Evolutionary conservation across 2,113 vertebrate genomes (phyloP).

Genomic region (Gopherus flavomarginatus): DNA sequence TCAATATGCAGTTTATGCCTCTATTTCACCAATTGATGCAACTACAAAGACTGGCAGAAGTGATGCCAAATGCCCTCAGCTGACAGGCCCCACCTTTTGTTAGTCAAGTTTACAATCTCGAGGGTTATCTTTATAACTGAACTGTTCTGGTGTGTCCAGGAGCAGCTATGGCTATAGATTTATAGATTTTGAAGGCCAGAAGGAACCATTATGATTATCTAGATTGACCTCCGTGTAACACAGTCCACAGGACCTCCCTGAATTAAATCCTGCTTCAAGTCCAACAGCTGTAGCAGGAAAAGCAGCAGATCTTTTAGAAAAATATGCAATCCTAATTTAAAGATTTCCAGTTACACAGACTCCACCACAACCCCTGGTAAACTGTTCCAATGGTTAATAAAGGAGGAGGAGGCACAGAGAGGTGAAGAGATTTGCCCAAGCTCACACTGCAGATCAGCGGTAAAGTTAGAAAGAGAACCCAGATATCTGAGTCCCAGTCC

Average conservation of each 20-base stretch:
- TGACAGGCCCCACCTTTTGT: not conserved
- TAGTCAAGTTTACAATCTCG: not conserved
- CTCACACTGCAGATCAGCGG: not conserved
- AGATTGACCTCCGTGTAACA: not conserved
- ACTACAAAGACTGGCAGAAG: not conserved
- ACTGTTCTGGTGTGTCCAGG: rapidly evolving
- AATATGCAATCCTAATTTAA: not conserved
- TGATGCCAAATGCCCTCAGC: not conserved
- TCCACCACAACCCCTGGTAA: not conserved
- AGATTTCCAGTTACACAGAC: not conserved
- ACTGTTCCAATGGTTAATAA: not conserved
- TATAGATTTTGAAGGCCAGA: not conserved
- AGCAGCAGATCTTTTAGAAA: not conserved
- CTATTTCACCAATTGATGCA: not conserved
- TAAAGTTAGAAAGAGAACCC: not conserved
- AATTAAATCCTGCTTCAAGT: not conserved
- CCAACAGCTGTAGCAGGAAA: not conserved
- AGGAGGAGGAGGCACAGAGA: not conserved
- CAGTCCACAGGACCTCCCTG: not conserved
- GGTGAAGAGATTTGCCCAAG: no score
- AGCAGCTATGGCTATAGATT: not conserved
- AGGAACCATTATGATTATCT: not conserved
- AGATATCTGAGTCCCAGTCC: not conserved
- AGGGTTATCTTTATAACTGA: not conserved
- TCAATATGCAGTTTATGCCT: not conserved